Base-by-base conservation (phyloP, 92 coral and sea anemone genomes). In the Isaurus tuberculatus region DNA sequence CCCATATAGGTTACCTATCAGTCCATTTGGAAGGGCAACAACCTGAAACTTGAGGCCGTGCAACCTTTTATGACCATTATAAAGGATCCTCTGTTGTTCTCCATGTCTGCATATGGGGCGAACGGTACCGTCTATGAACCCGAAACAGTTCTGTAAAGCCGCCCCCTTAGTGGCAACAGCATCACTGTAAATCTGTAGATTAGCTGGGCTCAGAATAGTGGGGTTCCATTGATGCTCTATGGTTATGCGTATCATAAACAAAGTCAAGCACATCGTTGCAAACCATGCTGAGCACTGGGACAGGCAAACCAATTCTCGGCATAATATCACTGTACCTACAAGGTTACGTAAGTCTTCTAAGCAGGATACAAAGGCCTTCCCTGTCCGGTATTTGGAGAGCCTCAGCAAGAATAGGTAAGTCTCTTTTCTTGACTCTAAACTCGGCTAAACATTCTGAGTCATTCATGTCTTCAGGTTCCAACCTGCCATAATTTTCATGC, bases 401-500 rank as follows among this genome's bases (percentile, higher is more conserved):
- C 17, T 57, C 65, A 23, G 65, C 65, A 23, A 57, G 65, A 23
- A 57, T 17, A 8, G 65, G 65, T 23, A 57, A 20, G 65, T 57
- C 65, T 17, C 11, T 5, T 57, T 57, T 57, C 65, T 57, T 57
- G 4, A 57, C 46, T 16, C 81, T 46, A 70, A 83, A 83, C 57
- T 84, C 88, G 46, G 88, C 88, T 64, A 58, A 20, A 26, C 88
- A 84, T 70, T 84, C 83, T 5, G 65, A 17, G 66, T 85, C 89
- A 65, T 75, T 77, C 69, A 77, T 85, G 68, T 85, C 84, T 0
- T 75, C 75, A 16, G 67, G 85, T 42, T 78, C 78, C 42, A 68
- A 40, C 89, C 65, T 85, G 37, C 63, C 73, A 43, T 73, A 75
- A 19, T 79, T 19, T 28, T 51, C 82, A 40, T 53, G 33, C 26